Evolutionary conservation across 1,140 invertebrate species (phyloP).

Genomic region (Drosophila parabipectinata): DNA sequence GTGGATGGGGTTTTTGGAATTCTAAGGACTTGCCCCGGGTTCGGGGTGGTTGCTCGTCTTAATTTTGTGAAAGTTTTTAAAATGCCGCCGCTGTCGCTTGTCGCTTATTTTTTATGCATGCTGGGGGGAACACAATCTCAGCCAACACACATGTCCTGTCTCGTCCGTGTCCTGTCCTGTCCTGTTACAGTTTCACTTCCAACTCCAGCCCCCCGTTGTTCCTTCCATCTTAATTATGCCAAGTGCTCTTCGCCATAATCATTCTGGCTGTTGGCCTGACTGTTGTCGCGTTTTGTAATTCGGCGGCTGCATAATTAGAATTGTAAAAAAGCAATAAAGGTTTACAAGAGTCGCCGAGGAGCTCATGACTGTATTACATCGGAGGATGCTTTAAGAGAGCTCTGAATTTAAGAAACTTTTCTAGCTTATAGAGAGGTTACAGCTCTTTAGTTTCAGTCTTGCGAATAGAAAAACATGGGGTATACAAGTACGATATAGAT

Average conservation of each 20-base stretch:
- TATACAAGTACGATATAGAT: too few relatives aligned
- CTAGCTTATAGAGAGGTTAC: too few relatives aligned
- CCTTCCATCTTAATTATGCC: constrained; percentile 74
- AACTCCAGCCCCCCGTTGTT: background rate
- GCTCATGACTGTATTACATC: background rate
- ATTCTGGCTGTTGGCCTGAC: constrained; percentile 12
- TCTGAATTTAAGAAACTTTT: too few relatives aligned
- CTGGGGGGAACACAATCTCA: constrained; percentile 78
- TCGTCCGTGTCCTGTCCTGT: constrained; percentile 1
- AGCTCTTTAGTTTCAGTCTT: too few relatives aligned
- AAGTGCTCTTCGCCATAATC: constrained; percentile 58
- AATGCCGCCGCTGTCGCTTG: constrained; percentile 63
- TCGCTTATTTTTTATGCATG: constrained; percentile 78
- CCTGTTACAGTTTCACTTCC: background rate
- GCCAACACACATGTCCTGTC: constrained; percentile 45
- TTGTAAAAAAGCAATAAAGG: constrained; percentile 58
- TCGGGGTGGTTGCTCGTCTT: constrained; percentile 41
- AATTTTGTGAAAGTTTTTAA: constrained; percentile 78
- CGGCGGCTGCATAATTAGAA: constrained; percentile 78
- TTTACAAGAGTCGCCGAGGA: background rate
- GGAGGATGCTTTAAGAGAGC: background rate
- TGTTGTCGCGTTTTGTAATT: constrained; percentile 61
- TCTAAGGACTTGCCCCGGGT: background rate
- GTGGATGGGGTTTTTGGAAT: background rate
- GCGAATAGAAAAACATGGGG: too few relatives aligned